Base-by-base conservation (phyloP, 2,888 invertebrate genomes). In the Callinectes sapidus region DNA sequence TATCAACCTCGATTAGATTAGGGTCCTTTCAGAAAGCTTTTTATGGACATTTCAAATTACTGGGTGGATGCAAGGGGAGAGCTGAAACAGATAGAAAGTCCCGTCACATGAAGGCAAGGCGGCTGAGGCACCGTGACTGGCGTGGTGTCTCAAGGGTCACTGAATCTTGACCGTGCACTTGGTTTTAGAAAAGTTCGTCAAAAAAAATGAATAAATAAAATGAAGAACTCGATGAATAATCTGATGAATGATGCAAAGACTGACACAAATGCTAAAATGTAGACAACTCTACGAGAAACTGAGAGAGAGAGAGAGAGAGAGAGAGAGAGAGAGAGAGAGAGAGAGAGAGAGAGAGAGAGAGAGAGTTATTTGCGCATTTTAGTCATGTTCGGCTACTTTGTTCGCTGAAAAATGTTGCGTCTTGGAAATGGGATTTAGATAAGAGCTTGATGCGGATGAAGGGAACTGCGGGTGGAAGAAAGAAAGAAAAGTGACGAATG, bases 31-130 rank as follows among this genome's bases (percentile, higher is more conserved):
- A 28, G 6, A 71, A 71, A 8, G 18, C 71, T 10, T 48, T 71
- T 71, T 71, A 71, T 23, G 28, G 71, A 71, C 8, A 71, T 71
- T 71, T 71, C 71, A 71, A 71, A 71, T n/a, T 71, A 71, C 71
- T n/a, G 23, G 28, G 6, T n/a, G 10, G 71, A 23, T 71, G 71
- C 71, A n/a, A 18, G 5, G 71, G n/a, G 5, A 28, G 71, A 23
- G 71, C 23, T 71, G 28, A 23, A 71, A 71, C 28, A 23, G 71
- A 71, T 71, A 28, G n/a, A n/a, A 71, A 71, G 71, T 6, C 23
- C 3, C 71, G 71, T 71, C 23, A n/a, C 23, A 71, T n/a, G 5
- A 23, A 18, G n/a, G 28, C 23, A 71, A 28, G 28, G 71, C 10
- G 23, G 5, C n/a, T n/a, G 71, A 71, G 71, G 71, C 8, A 71